A percentile compares a stretch with the other conserved stretches of the same genome.
Conservation (phyloP, 2,113 vertebrate species). For the Indicator maculatus region DNA sequence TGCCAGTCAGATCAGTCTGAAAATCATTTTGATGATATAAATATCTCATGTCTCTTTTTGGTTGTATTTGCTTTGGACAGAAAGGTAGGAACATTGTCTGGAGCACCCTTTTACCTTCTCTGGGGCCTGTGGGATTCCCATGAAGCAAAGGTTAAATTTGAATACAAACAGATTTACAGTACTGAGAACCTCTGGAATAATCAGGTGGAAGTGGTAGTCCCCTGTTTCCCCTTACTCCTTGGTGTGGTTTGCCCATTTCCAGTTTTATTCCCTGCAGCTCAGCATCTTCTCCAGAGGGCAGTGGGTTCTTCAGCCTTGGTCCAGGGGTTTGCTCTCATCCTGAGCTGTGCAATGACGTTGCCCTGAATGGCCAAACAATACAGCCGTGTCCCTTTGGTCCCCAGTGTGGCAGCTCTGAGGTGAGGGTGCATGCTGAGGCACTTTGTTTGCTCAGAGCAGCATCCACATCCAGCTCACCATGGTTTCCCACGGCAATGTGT, state of each 20-base stretch:
- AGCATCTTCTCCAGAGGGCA: not conserved
- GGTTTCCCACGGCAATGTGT: not conserved
- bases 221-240: not conserved
- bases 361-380: not conserved
- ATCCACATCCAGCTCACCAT: not conserved
- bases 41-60: not conserved
- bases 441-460: not conserved
- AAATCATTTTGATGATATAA: not conserved
- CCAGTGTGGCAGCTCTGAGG: fast-evolving
- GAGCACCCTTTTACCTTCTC: not conserved
- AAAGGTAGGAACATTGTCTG: not conserved
- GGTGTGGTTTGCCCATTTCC: not conserved
- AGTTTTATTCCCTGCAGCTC: not conserved
- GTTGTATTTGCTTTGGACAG: not conserved
- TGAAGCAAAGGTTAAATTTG: not conserved
- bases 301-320: not conserved
- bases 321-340: not conserved
- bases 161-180: not conserved
- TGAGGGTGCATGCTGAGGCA: not conserved
- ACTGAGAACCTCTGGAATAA: not conserved
- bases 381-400: not conserved
- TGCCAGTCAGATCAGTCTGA: not conserved
- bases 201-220: not conserved
- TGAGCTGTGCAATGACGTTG: not conserved
- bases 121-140: not conserved